These are phyloP conservation scores for Panopea generosa DNA, from an alignment of 2,888 invertebrate species.

Conservation along the genomic window DNA sequence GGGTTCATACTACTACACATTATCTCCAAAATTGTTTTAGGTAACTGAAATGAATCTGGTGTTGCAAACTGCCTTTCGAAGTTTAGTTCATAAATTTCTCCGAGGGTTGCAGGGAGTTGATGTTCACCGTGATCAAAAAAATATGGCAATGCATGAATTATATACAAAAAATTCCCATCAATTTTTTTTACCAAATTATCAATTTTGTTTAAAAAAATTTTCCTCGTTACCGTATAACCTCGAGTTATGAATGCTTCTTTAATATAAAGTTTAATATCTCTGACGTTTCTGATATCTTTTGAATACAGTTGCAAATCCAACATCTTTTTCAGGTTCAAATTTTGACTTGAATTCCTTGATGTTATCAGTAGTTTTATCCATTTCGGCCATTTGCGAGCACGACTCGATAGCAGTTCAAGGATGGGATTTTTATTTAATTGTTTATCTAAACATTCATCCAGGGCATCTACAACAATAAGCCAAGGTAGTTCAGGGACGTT, in stretches of 20 bases:
- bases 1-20: neutral
- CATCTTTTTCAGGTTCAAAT: neutral
- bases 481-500: neutral
- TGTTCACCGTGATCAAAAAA: neutral
- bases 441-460: constrained; percentile 25
- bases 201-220: too few relatives aligned
- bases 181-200: neutral
- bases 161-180: constrained; percentile 16
- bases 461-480: constrained; percentile 28
- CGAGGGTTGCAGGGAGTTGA: neutral
- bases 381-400: constrained; percentile 14
- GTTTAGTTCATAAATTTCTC: constrained; percentile 11
- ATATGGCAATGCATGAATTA: neutral
- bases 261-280: constrained; percentile 5
- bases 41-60: neutral
- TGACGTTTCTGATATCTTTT: neutral
- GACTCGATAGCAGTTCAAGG: neutral
- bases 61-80: constrained; percentile 13
- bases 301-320: neutral
- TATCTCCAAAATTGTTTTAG: neutral
- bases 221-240: too few relatives aligned
- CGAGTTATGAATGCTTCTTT: neutral
- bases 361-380: constrained; percentile 34
- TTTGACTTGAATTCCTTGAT: constrained; percentile 7
- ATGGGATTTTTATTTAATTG: constrained; percentile 8